These are phyloP conservation scores for Columba janthina DNA, from an alignment of 2,113 vertebrate species.

Conservation along the genomic window DNA sequence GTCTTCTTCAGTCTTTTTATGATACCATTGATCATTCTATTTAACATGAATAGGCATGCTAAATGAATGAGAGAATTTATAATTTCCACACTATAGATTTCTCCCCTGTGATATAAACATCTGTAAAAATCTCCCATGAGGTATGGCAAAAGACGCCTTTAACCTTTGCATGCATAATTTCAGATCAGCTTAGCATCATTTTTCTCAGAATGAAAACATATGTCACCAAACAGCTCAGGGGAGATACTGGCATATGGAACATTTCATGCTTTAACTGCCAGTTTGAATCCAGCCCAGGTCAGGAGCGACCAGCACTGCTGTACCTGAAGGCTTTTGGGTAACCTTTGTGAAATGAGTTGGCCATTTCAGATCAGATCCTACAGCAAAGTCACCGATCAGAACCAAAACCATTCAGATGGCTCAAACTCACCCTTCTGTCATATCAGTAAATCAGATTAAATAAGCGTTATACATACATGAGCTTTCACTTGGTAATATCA, in stretches of 20 bases:
- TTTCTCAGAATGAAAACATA: slow-evolving; percentile 38
- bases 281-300: slow-evolving; percentile 28
- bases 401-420: neutral
- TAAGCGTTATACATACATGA: accelerated
- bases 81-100: neutral
- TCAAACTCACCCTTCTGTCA: neutral
- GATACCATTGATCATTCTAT: neutral
- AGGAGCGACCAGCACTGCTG: neutral
- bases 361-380: neutral
- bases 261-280: neutral
- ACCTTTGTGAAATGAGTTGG: neutral
- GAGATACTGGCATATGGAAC: slow-evolving; percentile 7
- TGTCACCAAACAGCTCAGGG: slow-evolving; percentile 34
- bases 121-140: neutral
- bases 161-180: slow-evolving; percentile 41
- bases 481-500: neutral
- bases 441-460: neutral
- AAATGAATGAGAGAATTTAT: neutral
- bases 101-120: neutral
- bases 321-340: neutral
- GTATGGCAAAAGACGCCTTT: neutral
- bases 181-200: slow-evolving; percentile 7
- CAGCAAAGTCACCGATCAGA: neutral
- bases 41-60: neutral
- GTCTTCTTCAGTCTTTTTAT: neutral